phyloP scores from a whole-genome alignment of 1,140 invertebrate genomes.

The Drosophila parabipectinata region DNA sequence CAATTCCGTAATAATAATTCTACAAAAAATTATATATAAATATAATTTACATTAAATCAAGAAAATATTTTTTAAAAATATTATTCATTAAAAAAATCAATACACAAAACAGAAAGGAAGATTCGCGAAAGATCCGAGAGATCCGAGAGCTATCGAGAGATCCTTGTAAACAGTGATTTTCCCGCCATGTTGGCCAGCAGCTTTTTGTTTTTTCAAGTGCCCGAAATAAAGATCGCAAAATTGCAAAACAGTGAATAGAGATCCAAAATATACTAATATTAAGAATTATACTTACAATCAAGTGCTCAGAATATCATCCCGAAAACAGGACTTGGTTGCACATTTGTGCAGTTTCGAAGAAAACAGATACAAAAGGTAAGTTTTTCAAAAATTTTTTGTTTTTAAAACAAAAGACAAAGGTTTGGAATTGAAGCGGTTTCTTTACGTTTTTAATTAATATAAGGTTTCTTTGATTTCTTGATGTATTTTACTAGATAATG shows the following conservation, averaged over 20 bases:
- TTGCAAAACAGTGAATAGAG: conserved; percentile 38
- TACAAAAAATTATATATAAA: not conserved
- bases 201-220: conserved; percentile 43
- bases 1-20: not conserved
- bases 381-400: not conserved
- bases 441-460: no score
- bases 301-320: not conserved
- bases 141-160: not conserved
- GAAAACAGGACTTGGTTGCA: not conserved
- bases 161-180: conserved; percentile 1
- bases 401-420: no score
- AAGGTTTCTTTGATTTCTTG: no score
- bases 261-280: conserved; percentile 1
- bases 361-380: not conserved
- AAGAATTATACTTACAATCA: not conserved
- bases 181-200: conserved; percentile 10
- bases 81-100: no score
- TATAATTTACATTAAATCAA: not conserved
- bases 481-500: no score
- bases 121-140: not conserved
- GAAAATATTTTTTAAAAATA: no score
- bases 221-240: conserved; percentile 30
- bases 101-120: not conserved
- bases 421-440: no score
- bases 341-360: not conserved